Evolutionary conservation across 2,888 invertebrate genomes (phyloP), one percentile per base, ranked within the genome.

Genomic region (Agrenia bidenticulata): DNA sequence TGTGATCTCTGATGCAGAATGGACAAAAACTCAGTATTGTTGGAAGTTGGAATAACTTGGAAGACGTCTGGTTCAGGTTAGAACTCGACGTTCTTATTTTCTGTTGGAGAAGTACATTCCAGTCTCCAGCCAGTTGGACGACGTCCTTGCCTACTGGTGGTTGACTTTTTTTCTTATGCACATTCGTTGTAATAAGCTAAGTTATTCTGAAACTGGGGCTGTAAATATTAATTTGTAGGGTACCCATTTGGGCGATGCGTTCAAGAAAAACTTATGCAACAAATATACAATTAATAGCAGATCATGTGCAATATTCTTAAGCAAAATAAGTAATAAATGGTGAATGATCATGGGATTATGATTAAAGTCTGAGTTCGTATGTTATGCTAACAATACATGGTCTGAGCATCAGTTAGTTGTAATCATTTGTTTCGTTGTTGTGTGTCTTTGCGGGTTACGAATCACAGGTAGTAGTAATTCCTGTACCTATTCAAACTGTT

Each of bases 1-100:
- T 70, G 70, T 70, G 70, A 70, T 70, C 70, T 70, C 70, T 59
- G 58, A 64, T 57, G 49, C 55, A 64, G 55, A 42, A 57, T 63
- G 61, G 62, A 61, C 63, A 65, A 64, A 24, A 53, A 51, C 21
- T 64, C 67, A 70, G 70, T 70, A 70, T 70, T 70, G 61, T 64
- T 58, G 66, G 62, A 63, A 64, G 60, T 64, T 58, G 66, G 62
- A 63, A 64, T 61, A 63, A 63, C 53, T 27, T 51, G 17, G 63
- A 63, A 58, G 67, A 54, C 15, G 61, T 13, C 37, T 39, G 15
- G 51, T 19, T 51, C 42, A n/a, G 45, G n/a, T 51, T 15, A 51
- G 26, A 13, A 51, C 24, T 13, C 24, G 23, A 21, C 51, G 23
- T 26, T 51, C 7, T 45, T 45, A 11, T 39, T 15, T 19, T 45